Base-by-base conservation (phyloP, 2,797 vertebrate genomes). In the Gallinago nigripennis region DNA sequence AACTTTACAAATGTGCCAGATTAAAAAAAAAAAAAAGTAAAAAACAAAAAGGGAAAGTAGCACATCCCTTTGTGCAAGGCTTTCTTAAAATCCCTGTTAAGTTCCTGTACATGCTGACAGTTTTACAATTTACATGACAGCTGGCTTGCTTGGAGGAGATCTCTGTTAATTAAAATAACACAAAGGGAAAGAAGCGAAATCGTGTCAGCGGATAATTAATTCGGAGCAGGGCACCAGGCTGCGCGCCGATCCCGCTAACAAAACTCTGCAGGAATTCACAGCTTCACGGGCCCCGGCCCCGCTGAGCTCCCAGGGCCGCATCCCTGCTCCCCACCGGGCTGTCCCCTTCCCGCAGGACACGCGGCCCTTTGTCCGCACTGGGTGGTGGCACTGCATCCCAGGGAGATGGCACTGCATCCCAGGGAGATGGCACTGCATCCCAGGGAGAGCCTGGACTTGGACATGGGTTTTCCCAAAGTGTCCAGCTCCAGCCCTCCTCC, bases 81-180 rank as follows among this genome's bases (percentile, higher is more conserved):
- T 77, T 90, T 92, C 91, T 86, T 56, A 81, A 91, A 94, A 82
- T 91, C 96, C 94, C 96, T 78, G 92, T 95, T 94, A 98, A 97
- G 97, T 96, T 97, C 94, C 96, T 97, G 96, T 95, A 97, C 97
- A 95, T 96, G 95, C 96, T 97, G 97, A 97, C 96, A 97, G 97
- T 97, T 97, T 97, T 97, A 97, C 97, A 96, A 97, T 97, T 97
- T 97, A 95, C 93, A 96, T 93, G 96, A 97, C 98, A 98, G 97
- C 98, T 98, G 97, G 96, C 95, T 98, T 96, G 98, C 98, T 98
- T 46, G 77, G 96, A 98, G 98, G 98, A 98, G 97, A 98, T 97
- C 97, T 97, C 95, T 86, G 96, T 98, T 98, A 98, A 98, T 98
- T 98, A 98, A 98, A 98, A 97, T 94, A 98, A 95, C 97, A 98